A percentile compares a stretch with the other conserved stretches of the same genome.
phyloP scores from a whole-genome alignment of 2,113 vertebrate species.

The rat (Rattus norvegicus) region GRCr8 NC_086021.1:149393501-149394000 shows the following conservation, averaged over 20 bases:
- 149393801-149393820: not conserved
- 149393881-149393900: not conserved
- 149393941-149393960: not conserved
- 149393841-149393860: not conserved
- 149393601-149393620: slow-evolving; percentile 18
- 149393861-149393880: slow-evolving; percentile 38
- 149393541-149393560: slow-evolving; percentile 3
- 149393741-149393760: not conserved
- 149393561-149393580: not conserved
- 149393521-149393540: not conserved
- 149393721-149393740: not conserved
- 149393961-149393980: not conserved
- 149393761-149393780: not conserved
- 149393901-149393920: not conserved
- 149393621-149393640: not conserved
- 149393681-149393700: not conserved
- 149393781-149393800: not conserved
- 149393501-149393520: not conserved
- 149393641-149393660: not conserved
- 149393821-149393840: not conserved
- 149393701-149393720: not conserved
- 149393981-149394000: not conserved
- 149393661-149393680: not conserved
- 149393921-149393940: not conserved
- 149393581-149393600: not conserved